phyloP scores from a whole-genome alignment of 2,797 vertebrate species.

The Leptatherina wallacei region DNA sequence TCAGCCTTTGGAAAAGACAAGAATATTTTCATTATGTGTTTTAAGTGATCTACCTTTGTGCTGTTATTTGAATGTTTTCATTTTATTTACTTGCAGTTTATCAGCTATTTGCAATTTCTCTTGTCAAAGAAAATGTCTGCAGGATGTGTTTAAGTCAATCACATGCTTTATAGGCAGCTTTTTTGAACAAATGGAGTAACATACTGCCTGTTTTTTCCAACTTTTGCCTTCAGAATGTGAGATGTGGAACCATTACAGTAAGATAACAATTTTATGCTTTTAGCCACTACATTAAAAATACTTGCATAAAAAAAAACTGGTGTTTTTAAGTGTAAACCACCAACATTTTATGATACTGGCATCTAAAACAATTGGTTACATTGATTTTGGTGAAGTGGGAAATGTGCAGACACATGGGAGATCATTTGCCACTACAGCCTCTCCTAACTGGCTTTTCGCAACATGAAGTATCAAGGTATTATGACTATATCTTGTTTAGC shows the following conservation, averaged over 20 bases:
- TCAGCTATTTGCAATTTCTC: conserved; percentile 34
- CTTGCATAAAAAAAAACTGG: conserved; percentile 28
- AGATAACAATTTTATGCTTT: conserved; percentile 50
- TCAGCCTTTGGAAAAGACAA: not conserved
- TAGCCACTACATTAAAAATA: conserved; percentile 28
- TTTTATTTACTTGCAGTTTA: conserved; percentile 46
- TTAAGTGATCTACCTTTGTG: conserved; percentile 24
- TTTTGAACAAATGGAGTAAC: conserved; percentile 53
- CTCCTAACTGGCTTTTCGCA: conserved; percentile 28
- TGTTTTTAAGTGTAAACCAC: conserved; percentile 27
- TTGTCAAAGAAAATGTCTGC: conserved; percentile 47
- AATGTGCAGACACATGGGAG: conserved; percentile 14
- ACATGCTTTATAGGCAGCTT: conserved; percentile 52
- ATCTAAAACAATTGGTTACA: not conserved
- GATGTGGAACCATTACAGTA: conserved; percentile 51
- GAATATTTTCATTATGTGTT: not conserved
- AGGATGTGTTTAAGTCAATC: conserved; percentile 56
- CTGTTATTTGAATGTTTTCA: conserved; percentile 22
- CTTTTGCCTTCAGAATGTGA: conserved; percentile 45
- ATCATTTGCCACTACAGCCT: conserved; percentile 4
- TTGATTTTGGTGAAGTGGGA: conserved; percentile 10
- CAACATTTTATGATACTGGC: conserved; percentile 5
- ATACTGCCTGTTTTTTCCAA: conserved; percentile 56
- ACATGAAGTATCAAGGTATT: conserved; percentile 62
- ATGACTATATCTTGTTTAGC: conserved; percentile 67